Evolutionary conservation across 2,888 invertebrate species (phyloP).

Genomic region (Drosophila pegasa): DNA sequence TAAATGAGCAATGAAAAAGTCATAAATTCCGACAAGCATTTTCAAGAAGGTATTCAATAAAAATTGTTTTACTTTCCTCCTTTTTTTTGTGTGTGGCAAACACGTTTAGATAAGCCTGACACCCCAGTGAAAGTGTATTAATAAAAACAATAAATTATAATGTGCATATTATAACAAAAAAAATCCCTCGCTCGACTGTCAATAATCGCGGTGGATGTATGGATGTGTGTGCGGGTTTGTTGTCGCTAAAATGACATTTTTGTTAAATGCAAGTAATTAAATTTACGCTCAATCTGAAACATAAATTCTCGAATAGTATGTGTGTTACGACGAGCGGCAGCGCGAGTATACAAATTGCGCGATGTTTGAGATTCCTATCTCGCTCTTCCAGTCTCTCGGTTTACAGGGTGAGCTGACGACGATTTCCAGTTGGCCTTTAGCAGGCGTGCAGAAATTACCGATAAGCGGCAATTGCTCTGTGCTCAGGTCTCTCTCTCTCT

Average conservation of each 20-base stretch:
- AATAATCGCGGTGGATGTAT: constrained; percentile 9
- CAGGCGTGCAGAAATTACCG: constrained; percentile 57
- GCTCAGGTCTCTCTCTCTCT: no score
- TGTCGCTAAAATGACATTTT: constrained; percentile 51
- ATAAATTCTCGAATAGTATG: constrained; percentile 24
- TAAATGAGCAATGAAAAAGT: no score
- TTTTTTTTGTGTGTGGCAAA: not conserved
- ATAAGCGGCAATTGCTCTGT: constrained; percentile 29
- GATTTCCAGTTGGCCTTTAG: constrained; percentile 45
- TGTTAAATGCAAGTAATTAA: constrained; percentile 71
- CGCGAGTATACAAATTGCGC: constrained; percentile 20
- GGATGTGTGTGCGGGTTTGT: not conserved
- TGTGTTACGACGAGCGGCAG: constrained; percentile 1
- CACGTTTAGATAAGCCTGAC: not conserved
- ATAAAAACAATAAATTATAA: constrained; percentile 35
- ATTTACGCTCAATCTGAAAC: constrained; percentile 55
- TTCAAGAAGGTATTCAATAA: not conserved
- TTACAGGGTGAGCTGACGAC: constrained; percentile 35
- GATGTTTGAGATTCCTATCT: constrained; percentile 17
- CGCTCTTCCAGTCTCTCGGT: not conserved
- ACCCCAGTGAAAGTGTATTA: constrained; percentile 6
- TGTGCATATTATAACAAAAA: constrained; percentile 51
- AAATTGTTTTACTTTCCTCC: no score
- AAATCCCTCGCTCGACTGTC: constrained; percentile 34
- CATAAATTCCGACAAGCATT: no score